A percentile compares a stretch with the other conserved stretches of the same genome.
phyloP scores from a whole-genome alignment of 2,113 vertebrate genomes.

The Pristiophorus japonicus region DNA sequence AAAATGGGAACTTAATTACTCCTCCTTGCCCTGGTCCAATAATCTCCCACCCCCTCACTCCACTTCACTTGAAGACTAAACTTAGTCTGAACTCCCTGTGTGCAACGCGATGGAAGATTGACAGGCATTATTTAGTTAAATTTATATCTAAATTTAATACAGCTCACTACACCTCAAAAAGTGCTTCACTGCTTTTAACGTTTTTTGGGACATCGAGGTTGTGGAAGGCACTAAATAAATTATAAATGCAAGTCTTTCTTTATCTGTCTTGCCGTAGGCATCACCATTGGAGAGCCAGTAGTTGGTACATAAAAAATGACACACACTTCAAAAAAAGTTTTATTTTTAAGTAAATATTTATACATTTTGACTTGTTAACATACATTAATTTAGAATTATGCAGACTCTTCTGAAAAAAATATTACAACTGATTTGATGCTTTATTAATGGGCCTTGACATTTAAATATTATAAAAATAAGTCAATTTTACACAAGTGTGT shows the following conservation, averaged over 20 bases:
- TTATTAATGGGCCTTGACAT: constrained; percentile 39
- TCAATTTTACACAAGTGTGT: constrained; percentile 50
- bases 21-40: neutral
- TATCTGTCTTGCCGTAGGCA: neutral
- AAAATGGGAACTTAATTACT: neutral
- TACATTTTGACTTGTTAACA: constrained; percentile 45
- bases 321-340: constrained; percentile 46
- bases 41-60: neutral
- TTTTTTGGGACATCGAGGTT: neutral
- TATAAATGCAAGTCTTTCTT: neutral
- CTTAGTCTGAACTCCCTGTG: neutral
- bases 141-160: neutral
- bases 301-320: neutral
- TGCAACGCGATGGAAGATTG: neutral
- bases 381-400: constrained; percentile 36
- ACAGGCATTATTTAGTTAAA: neutral
- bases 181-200: neutral
- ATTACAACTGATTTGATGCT: constrained; percentile 36
- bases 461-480: constrained; percentile 71
- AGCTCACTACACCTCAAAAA: neutral
- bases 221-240: neutral
- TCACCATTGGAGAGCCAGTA: neutral
- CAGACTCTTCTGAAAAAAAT: constrained; percentile 32
- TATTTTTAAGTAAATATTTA: constrained; percentile 57
- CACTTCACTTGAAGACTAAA: neutral